Conservation (phyloP, 2,888 invertebrate species). For the Mycalesis mineus region DNA sequence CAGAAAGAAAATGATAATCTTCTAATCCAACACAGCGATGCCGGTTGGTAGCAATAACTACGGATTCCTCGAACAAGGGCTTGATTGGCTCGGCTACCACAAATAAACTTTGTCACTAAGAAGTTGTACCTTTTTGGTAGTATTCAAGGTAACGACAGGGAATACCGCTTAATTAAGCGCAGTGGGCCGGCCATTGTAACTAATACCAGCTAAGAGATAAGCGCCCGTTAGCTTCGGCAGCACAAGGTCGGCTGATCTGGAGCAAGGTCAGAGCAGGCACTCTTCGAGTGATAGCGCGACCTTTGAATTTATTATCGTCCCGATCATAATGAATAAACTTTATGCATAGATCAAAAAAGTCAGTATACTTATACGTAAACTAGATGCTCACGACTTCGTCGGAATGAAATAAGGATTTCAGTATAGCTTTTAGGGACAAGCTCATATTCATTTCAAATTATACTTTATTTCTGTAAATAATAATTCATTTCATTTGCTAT, state of each 20-base stretch:
- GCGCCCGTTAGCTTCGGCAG: slow-evolving; percentile 55
- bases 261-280: slow-evolving; percentile 67
- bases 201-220: slow-evolving; percentile 54
- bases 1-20: no score
- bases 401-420: no score
- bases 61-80: no score
- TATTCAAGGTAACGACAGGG: slow-evolving; percentile 38
- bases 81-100: no score
- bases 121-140: not conserved
- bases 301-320: slow-evolving; percentile 61
- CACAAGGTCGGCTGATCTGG: slow-evolving; percentile 66
- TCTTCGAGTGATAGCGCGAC: slow-evolving; percentile 71
- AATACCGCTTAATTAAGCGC: slow-evolving; percentile 56
- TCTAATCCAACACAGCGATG: no score
- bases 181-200: slow-evolving; percentile 54
- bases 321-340: slow-evolving; percentile 37
- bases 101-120: no score
- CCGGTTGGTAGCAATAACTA: no score
- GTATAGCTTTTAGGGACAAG: no score
- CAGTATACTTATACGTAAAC: not conserved
- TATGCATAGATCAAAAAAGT: not conserved
- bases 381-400: no score
- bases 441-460: no score
- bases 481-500: no score
- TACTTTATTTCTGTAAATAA: no score